Evolutionary conservation across 2,797 vertebrate species (phyloP).

Genomic region (Rhincodon typus): DNA sequence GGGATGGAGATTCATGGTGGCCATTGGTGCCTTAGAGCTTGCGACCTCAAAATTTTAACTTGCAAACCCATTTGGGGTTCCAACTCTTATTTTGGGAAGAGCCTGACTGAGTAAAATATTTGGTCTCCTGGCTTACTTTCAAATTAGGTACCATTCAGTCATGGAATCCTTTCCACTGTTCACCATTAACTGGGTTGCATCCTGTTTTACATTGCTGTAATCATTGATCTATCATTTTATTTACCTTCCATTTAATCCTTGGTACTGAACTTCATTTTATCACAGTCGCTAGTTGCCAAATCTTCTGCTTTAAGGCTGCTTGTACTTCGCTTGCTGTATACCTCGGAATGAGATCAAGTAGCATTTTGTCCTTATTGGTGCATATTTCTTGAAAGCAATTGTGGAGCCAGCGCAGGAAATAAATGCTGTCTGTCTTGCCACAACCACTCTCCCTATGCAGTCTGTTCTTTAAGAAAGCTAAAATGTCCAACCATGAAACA

Average conservation of each 20-base stretch:
- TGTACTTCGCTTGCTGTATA: not conserved
- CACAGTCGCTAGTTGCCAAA: not conserved
- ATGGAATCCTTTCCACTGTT: not conserved
- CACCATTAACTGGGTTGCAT: not conserved
- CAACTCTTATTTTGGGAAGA: no score
- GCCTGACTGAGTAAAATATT: no score
- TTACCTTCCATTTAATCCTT: not conserved
- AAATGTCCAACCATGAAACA: not conserved
- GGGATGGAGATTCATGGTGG: no score
- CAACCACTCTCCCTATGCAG: not conserved
- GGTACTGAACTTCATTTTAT: not conserved
- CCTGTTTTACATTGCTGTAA: not conserved
- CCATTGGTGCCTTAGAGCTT: no score
- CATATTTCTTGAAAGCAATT: not conserved
- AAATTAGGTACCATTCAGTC: not conserved
- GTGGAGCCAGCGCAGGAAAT: not conserved
- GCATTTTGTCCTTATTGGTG: not conserved
- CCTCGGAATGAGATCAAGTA: not conserved
- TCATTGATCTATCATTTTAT: not conserved
- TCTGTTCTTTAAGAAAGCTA: not conserved
- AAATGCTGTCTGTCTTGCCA: not conserved
- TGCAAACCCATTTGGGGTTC: no score
- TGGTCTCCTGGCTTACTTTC: no score
- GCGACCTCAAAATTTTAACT: no score
- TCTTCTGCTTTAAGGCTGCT: not conserved